These are phyloP conservation scores for Drosophila ustulata DNA, from an alignment of 2,888 invertebrate genomes.

Conservation along the genomic window DNA sequence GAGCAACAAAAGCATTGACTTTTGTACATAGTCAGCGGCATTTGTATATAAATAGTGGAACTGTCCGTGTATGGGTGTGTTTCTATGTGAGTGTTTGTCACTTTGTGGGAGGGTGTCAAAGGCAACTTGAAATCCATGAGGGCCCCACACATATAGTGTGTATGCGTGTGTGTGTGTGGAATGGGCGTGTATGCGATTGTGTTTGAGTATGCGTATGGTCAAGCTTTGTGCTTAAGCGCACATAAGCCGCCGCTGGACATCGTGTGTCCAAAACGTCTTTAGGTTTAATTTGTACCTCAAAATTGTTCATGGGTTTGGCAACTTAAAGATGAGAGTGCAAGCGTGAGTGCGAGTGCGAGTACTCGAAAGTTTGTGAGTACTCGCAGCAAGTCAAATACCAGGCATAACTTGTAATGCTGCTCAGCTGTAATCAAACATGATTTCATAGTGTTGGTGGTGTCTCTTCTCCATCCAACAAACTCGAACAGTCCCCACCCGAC, in stretches of 20 bases:
- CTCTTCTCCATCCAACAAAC: background rate
- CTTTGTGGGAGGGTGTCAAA: constrained; percentile 60
- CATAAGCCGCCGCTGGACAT: constrained; percentile 76
- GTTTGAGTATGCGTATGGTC: constrained; percentile 56
- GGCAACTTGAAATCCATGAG: constrained; percentile 47
- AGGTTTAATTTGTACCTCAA: constrained; percentile 67
- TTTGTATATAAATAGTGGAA: constrained; percentile 77
- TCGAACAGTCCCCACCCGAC: constrained; percentile 8
- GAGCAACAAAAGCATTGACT: constrained; percentile 73
- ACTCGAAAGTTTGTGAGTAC: constrained; percentile 27
- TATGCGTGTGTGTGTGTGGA: background rate
- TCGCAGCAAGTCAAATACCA: constrained; percentile 26
- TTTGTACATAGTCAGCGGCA: constrained; percentile 77
- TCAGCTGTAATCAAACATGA: constrained; percentile 79
- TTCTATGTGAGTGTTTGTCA: constrained; percentile 22
- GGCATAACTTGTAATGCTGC: constrained; percentile 70
- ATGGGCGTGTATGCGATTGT: constrained; percentile 3
- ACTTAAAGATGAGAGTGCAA: constrained; percentile 58
- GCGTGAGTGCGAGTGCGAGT: background rate
- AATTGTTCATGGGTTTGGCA: constrained; percentile 27
- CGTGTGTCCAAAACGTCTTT: constrained; percentile 61
- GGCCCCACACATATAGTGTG: constrained; percentile 18
- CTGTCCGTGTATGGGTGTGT: constrained; percentile 31
- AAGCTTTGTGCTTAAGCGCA: constrained; percentile 80
- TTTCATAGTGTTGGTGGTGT: constrained; percentile 49